Evolutionary conservation across 2,888 invertebrate species (phyloP), one percentile per base, ranked within the genome.

Genomic region (Aleiodes leptofemur): DNA sequence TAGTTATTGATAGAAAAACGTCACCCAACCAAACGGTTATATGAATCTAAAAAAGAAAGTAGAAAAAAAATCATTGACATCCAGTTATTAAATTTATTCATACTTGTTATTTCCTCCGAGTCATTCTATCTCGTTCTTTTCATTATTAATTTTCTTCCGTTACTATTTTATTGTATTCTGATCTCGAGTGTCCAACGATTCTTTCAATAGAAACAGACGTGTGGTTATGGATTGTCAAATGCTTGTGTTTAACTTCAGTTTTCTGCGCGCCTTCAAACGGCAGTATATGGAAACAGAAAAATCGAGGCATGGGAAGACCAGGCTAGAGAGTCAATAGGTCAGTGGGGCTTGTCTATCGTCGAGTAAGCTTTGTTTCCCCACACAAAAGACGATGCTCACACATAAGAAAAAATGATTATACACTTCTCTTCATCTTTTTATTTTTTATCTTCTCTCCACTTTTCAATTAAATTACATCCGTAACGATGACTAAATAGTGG

Each of bases 281-380:
- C 79, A 77, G 80, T 80, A 77, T 78, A 75, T 78, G 78, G 81
- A 81, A 84, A 79, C 82, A 74, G 61, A 55, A 69, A 59, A 53
- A 23, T 29, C 31, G 48, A 29, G 29, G 13, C 3, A 51, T 23
- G 51, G 34, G 51, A 74, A 73, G 81, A 83, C 82, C 81, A 81
- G 84, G 85, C 83, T 84, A 83, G 81, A 83, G 83, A 86, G 86
- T 85, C 85, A 85, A 85, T 86, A 85, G 86, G 86, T 86, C 86
- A 86, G 85, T 84, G 81, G 85, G 84, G 78, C 84, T 85, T 79
- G 80, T 84, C 82, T 81, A 82, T 81, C 81, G 34, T 51, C 23
- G 13, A 57, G 23, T 57, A 2, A 7, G 16, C 14, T 55, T 31
- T 16, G 31, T 13, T 76, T 66, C 73, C 69, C 74, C 69, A 76